A percentile compares a stretch with the other conserved stretches of the same genome.
Evolutionary conservation across 2,888 invertebrate species (phyloP).

Genomic region (Orchesella flavescens): DNA sequence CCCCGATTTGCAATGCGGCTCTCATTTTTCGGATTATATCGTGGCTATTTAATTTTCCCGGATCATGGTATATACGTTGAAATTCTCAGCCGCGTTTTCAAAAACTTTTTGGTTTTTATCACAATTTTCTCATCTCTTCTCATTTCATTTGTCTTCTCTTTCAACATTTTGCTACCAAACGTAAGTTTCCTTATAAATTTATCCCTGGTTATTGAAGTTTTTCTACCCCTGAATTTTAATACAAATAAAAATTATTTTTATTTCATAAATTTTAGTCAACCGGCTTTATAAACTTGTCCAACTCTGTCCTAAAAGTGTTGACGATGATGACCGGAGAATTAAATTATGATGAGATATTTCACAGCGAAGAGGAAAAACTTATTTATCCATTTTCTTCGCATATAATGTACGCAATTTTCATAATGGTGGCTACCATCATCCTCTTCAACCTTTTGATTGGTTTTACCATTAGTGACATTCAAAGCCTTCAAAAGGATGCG

Average conservation of each 20-base stretch:
- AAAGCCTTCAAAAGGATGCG: constrained; percentile 66
- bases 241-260: no score
- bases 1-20: constrained; percentile 47
- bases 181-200: constrained; percentile 42
- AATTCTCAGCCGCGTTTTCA: constrained; percentile 59
- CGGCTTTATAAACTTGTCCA: constrained; percentile 56
- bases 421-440: constrained; percentile 62
- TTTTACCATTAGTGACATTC: constrained; percentile 64
- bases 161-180: constrained; percentile 65
- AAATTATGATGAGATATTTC: constrained; percentile 62
- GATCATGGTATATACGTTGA: constrained; percentile 66
- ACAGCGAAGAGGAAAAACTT: constrained; percentile 42
- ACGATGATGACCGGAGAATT: constrained; percentile 67
- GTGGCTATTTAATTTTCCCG: constrained; percentile 46
- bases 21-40: constrained; percentile 5
- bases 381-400: constrained; percentile 55
- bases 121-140: constrained; percentile 66
- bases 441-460: constrained; percentile 63
- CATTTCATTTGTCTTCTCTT: constrained; percentile 65
- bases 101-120: constrained; percentile 66
- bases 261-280: constrained; percentile 39
- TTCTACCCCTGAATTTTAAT: no score
- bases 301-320: constrained; percentile 59
- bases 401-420: constrained; percentile 56
- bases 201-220: no score